Evolutionary conservation across 2,888 invertebrate species (phyloP).

Genomic region (Sphaerophoria rueppellii): DNA sequence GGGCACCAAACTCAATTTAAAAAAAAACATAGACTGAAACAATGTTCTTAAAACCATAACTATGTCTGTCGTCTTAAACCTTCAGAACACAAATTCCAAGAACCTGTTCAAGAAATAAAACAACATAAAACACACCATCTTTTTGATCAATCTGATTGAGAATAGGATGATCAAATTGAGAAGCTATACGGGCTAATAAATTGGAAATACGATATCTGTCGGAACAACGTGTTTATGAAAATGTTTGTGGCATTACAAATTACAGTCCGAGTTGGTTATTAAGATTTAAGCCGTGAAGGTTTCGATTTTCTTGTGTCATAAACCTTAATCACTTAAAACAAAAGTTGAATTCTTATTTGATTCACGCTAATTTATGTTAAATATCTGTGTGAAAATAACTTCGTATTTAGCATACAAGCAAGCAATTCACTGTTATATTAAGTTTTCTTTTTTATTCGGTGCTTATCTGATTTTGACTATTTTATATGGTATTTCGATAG

Average conservation of each 20-base stretch:
- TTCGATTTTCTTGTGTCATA: too few relatives aligned
- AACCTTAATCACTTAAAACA: too few relatives aligned
- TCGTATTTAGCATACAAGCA: too few relatives aligned
- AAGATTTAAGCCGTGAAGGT: too few relatives aligned
- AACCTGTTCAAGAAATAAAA: constrained; percentile 36
- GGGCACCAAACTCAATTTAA: background rate
- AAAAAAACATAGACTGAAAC: background rate
- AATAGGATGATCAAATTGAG: constrained; percentile 14
- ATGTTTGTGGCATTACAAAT: too few relatives aligned
- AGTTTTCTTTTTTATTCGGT: background rate
- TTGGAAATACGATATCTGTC: constrained; percentile 19
- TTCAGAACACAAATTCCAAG: constrained; percentile 20
- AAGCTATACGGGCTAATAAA: constrained; percentile 28
- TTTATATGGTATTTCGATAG: constrained; percentile 22
- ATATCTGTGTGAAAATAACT: too few relatives aligned
- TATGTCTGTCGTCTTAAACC: background rate
- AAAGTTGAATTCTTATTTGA: too few relatives aligned
- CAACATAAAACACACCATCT: constrained; percentile 2
- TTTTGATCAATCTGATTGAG: constrained; percentile 24
- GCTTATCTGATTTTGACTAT: constrained; percentile 18
- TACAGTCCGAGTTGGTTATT: too few relatives aligned
- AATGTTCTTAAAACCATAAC: too few relatives aligned
- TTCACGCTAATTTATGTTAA: too few relatives aligned
- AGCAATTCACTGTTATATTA: too few relatives aligned
- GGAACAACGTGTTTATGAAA: background rate